Percentiles rank a stretch among this genome's conserved stretches.
Evolutionary conservation across 2,797 vertebrate genomes (phyloP).

Genomic region (Urophycis tenuis): DNA sequence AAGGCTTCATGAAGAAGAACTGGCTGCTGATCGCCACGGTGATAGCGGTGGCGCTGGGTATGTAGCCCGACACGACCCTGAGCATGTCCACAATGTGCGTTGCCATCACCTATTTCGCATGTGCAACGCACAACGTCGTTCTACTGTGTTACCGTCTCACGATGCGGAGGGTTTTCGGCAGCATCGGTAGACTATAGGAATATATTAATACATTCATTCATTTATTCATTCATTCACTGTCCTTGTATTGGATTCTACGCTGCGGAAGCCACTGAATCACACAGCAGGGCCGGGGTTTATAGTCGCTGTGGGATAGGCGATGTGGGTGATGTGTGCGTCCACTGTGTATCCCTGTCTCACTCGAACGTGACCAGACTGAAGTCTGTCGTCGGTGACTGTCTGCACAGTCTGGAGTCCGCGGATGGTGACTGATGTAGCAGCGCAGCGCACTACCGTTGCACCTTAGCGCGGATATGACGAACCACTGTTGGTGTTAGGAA

Average conservation of each 20-base stretch:
- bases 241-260: neutral
- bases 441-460: neutral
- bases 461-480: neutral
- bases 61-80: slow-evolving; percentile 39
- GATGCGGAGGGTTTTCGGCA: neutral
- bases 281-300: neutral
- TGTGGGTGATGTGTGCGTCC: neutral
- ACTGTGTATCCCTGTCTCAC: neutral
- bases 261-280: neutral
- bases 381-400: neutral
- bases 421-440: neutral
- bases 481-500: neutral
- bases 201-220: too few species aligned
- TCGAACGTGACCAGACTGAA: neutral
- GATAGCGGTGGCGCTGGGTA: slow-evolving; percentile 83
- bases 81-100: neutral
- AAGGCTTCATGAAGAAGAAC: slow-evolving; percentile 76
- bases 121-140: neutral
- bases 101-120: neutral
- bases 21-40: slow-evolving; percentile 88
- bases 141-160: neutral
- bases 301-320: neutral
- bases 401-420: neutral
- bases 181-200: neutral
- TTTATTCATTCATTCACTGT: neutral